Conservation (phyloP, 2,888 invertebrate genomes). For the Mactromeris polynyma region DNA sequence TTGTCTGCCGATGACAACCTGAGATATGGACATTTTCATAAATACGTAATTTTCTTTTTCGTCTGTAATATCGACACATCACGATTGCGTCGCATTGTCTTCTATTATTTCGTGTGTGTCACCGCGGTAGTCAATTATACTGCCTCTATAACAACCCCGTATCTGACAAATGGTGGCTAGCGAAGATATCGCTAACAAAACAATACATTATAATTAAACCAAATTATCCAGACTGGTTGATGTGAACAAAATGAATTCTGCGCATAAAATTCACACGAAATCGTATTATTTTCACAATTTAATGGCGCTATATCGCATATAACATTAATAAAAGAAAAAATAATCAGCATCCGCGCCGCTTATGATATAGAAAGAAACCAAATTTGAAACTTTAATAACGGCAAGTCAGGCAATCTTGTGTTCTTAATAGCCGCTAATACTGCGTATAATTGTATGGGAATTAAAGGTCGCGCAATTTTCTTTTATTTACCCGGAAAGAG, state of each 20-base stretch:
- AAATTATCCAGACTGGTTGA: conserved; percentile 31
- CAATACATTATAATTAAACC: conserved; percentile 55
- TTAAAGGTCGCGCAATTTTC: conserved; percentile 63
- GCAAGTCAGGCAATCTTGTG: conserved; percentile 54
- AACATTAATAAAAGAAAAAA: conserved; percentile 58
- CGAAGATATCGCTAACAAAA: conserved; percentile 36
- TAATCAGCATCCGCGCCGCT: conserved; percentile 51
- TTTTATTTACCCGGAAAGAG: conserved; percentile 56
- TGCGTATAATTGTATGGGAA: conserved; percentile 60
- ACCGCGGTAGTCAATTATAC: not conserved
- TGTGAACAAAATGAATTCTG: conserved; percentile 35
- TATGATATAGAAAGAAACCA: conserved; percentile 54
- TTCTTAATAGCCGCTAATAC: conserved; percentile 51
- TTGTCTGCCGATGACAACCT: not conserved
- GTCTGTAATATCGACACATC: not conserved
- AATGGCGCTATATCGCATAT: conserved; percentile 54
- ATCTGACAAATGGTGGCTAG: conserved; percentile 30
- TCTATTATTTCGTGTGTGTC: not conserved
- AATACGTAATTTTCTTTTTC: not conserved
- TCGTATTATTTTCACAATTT: conserved; percentile 52
- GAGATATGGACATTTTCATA: conserved; percentile 5
- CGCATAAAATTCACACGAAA: conserved; percentile 51
- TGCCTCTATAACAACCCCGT: conserved; percentile 27
- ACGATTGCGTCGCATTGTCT: conserved; percentile 11
- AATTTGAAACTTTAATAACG: conserved; percentile 59